Percentiles rank a stretch among this genome's conserved stretches.
These are phyloP conservation scores for Hemicrepidius hirtus DNA, from an alignment of 2,888 invertebrate genomes.

Conservation along the genomic window DNA sequence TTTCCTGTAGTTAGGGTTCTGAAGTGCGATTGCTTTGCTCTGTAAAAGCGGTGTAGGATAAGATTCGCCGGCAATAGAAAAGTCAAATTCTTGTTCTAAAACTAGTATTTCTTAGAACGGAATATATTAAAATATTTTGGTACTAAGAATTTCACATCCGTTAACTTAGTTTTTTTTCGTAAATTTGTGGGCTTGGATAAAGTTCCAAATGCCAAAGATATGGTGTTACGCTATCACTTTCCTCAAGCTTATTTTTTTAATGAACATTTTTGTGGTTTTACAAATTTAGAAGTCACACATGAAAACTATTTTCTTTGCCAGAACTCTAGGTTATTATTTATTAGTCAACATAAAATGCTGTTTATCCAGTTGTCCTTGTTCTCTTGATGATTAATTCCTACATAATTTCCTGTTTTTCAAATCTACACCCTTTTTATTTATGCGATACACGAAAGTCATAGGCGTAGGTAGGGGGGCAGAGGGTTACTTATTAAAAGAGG, in stretches of 20 bases:
- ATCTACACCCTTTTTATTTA: not conserved
- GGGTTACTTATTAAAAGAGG: too few species aligned
- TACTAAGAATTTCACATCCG: not conserved
- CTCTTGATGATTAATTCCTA: constrained; percentile 9
- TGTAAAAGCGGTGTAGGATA: too few species aligned
- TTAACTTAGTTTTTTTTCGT: not conserved
- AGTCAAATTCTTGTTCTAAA: not conserved
- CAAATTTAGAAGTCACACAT: too few species aligned
- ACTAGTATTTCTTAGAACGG: not conserved
- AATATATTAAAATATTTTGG: not conserved
- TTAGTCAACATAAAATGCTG: not conserved
- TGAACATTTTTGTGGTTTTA: too few species aligned
- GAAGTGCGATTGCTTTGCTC: not conserved
- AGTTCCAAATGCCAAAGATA: not conserved
- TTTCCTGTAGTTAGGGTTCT: not conserved
- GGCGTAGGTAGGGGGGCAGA: not conserved
- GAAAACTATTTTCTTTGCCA: too few species aligned
- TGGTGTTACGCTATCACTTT: too few species aligned
- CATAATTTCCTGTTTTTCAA: constrained; percentile 18
- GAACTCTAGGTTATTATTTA: too few species aligned
- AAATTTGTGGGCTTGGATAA: not conserved
- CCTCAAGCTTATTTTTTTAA: too few species aligned
- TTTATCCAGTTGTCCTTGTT: constrained; percentile 12
- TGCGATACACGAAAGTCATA: not conserved
- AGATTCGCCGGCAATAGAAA: too few species aligned